phyloP scores from a whole-genome alignment of 1,140 invertebrate species.

The Thalassaphorura encarpata region DNA sequence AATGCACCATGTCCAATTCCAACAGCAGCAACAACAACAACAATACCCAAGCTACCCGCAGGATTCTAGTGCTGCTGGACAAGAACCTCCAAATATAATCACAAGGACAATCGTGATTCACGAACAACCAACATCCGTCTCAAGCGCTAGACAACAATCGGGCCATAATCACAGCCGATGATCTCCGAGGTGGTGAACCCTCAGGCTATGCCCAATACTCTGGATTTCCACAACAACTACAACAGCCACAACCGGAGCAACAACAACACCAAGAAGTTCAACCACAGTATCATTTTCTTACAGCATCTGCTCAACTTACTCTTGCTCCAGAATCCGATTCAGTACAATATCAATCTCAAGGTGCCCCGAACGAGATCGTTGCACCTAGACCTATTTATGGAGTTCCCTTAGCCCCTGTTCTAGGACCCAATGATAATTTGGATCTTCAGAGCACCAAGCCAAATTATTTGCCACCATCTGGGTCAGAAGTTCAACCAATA shows the following conservation, averaged over 20 bases:
- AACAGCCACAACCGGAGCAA: conserved; percentile 2
- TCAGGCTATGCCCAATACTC: not conserved
- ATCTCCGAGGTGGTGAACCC: not conserved
- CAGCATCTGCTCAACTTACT: not conserved
- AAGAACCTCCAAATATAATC: conserved; percentile 9
- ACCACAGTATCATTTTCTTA: not conserved
- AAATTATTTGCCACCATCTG: not conserved
- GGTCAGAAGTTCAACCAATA: not conserved
- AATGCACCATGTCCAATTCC: no score
- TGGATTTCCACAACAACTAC: conserved; percentile 1
- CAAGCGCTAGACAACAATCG: not conserved
- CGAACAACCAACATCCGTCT: not conserved
- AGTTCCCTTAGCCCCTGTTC: conserved; percentile 24
- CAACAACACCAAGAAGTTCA: not conserved
- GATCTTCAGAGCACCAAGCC: no score
- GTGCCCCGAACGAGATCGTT: not conserved
- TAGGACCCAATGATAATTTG: no score
- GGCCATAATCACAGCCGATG: conserved; percentile 1
- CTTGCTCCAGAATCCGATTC: not conserved
- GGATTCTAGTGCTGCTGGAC: no score
- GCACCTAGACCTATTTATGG: conserved; percentile 25
- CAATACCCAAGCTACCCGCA: no score
- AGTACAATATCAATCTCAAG: not conserved
- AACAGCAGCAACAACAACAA: no score
- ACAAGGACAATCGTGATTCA: conserved; percentile 14